Conservation (phyloP, 2,797 vertebrate genomes). For the Sphenopsis melanotis region DNA sequence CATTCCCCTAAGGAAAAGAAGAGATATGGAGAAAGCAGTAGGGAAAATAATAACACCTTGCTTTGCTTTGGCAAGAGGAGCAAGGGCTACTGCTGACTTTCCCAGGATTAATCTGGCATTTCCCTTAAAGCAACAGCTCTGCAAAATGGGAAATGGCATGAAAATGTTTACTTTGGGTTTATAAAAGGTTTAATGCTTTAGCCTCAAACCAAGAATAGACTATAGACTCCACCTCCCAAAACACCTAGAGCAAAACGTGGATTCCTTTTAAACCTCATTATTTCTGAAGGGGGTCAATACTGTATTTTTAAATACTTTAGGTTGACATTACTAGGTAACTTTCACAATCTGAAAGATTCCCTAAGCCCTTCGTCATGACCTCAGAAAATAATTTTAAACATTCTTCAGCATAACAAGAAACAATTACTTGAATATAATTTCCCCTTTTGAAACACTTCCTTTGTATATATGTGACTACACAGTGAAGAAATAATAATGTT, state of each 20-base stretch:
- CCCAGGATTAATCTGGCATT: not conserved
- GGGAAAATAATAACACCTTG: not conserved
- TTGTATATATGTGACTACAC: not conserved
- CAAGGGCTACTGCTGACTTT: slow-evolving; percentile 1
- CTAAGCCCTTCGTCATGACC: not conserved
- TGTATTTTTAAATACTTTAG: not conserved
- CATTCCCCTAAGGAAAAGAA: not conserved
- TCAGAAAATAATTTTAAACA: not conserved
- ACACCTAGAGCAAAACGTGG: not conserved
- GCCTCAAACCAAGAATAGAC: not conserved
- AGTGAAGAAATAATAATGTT: not conserved
- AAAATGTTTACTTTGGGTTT: not conserved
- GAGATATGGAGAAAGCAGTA: not conserved
- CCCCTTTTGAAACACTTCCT: not conserved
- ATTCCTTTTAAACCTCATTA: not conserved
- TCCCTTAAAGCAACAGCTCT: slow-evolving; percentile 12
- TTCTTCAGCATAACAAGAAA: not conserved
- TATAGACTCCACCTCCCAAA: not conserved
- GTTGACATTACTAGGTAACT: not conserved
- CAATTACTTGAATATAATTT: not conserved
- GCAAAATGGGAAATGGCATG: not conserved
- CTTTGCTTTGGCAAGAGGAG: slow-evolving; percentile 23
- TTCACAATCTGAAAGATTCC: not conserved
- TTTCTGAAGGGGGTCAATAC: not conserved
- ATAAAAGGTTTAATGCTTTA: not conserved